phyloP scores from a whole-genome alignment of 2,797 vertebrate species.

The Crenuchus spilurus region DNA sequence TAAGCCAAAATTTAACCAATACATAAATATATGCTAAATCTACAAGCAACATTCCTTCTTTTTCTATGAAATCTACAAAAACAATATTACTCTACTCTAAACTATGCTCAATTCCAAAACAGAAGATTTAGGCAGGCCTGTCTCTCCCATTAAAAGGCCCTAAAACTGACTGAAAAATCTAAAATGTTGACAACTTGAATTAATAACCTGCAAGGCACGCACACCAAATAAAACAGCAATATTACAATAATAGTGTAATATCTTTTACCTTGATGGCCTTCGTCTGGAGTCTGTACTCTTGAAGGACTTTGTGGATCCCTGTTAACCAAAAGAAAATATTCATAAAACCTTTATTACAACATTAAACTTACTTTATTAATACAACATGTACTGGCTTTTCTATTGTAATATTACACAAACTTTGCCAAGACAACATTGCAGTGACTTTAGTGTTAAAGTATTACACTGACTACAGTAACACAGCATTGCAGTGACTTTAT shows the following conservation, averaged over 20 bases:
- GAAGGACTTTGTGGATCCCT: conserved; percentile 87
- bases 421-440: no score
- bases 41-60: neutral
- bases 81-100: neutral
- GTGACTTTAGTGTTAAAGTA: no score
- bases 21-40: neutral
- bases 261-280: conserved; percentile 83
- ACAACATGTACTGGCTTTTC: no score
- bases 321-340: conserved; percentile 13
- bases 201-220: no score
- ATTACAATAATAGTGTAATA: no score
- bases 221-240: no score
- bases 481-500: no score
- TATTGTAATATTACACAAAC: no score
- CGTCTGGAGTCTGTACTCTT: conserved; percentile 83
- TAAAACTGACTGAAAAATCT: no score
- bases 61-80: neutral
- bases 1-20: neutral
- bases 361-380: neutral
- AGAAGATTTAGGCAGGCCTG: neutral
- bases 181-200: no score
- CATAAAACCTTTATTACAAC: neutral
- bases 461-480: no score
- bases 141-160: neutral
- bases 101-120: neutral